Evolutionary conservation across 2,113 vertebrate species (phyloP).

Genomic region (Callorhinus ursinus): DNA sequence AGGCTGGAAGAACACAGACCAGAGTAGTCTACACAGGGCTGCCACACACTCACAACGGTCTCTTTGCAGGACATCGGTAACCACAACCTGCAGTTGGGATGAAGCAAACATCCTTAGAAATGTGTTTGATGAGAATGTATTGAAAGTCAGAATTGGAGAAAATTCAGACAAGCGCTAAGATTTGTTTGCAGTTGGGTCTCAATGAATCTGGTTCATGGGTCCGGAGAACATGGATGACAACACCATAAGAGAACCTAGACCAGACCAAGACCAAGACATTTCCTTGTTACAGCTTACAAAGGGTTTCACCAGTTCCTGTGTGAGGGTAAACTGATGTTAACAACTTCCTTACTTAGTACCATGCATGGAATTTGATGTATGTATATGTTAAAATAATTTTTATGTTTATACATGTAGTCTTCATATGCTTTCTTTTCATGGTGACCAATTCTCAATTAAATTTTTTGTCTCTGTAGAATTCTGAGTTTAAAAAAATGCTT

Average conservation of each 20-base stretch:
- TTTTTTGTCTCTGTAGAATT: not conserved
- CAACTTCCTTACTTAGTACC: not conserved
- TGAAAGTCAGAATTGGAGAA: not conserved
- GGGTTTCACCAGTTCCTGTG: not conserved
- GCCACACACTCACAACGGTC: not conserved
- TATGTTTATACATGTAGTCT: not conserved
- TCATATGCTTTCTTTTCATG: not conserved
- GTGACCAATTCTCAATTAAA: slow-evolving; percentile 1
- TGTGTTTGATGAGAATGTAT: not conserved
- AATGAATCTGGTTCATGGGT: not conserved
- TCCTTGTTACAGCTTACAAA: not conserved
- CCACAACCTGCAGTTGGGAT: not conserved
- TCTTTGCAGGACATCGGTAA: not conserved
- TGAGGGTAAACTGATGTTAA: not conserved
- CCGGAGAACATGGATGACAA: not conserved
- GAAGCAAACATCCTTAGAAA: slow-evolving; percentile 18
- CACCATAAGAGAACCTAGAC: not conserved
- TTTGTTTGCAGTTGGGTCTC: not conserved
- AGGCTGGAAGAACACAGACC: not conserved
- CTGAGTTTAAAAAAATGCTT: not conserved
- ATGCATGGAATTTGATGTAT: not conserved
- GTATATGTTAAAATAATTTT: not conserved
- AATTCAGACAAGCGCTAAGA: not conserved
- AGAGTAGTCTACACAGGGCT: rapidly evolving
- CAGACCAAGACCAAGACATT: not conserved